Evolutionary conservation across 2,113 vertebrate species (phyloP).

Genomic region (Butastur rufipennis): DNA sequence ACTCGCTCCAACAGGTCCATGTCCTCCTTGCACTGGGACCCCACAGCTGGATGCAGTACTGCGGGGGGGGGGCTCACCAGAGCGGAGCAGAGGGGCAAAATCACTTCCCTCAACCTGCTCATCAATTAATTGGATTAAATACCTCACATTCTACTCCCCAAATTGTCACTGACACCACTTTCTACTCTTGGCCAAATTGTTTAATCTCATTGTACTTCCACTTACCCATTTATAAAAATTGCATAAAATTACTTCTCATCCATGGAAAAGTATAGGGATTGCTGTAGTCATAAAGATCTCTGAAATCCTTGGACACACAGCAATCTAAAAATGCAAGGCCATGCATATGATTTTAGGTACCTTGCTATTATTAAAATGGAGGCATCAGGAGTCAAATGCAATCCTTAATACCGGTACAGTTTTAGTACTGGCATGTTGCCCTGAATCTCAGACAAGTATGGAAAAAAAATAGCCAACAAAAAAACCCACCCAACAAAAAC

Average conservation of each 20-base stretch:
- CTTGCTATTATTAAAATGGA: neutral
- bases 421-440: neutral
- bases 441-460: neutral
- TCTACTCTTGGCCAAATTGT: neutral
- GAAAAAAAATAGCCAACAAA: fast-evolving
- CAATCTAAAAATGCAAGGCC: neutral
- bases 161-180: neutral
- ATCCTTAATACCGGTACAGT: neutral
- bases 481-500: neutral
- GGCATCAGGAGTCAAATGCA: neutral
- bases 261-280: neutral
- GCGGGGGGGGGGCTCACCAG: neutral
- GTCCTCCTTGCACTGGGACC: neutral
- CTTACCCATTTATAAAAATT: neutral
- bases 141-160: neutral
- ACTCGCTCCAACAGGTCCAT: fast-evolving
- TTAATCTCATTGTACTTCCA: neutral
- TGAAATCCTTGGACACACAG: neutral
- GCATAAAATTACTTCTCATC: neutral
- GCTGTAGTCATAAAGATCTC: neutral
- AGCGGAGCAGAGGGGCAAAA: neutral
- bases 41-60: neutral
- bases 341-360: neutral
- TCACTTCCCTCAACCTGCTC: neutral
- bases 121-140: neutral